Percentiles rank a stretch among this genome's conserved stretches.
These are phyloP conservation scores for Cremastinae sp. DNA, from an alignment of 2,888 invertebrate genomes.

Conservation along the genomic window DNA sequence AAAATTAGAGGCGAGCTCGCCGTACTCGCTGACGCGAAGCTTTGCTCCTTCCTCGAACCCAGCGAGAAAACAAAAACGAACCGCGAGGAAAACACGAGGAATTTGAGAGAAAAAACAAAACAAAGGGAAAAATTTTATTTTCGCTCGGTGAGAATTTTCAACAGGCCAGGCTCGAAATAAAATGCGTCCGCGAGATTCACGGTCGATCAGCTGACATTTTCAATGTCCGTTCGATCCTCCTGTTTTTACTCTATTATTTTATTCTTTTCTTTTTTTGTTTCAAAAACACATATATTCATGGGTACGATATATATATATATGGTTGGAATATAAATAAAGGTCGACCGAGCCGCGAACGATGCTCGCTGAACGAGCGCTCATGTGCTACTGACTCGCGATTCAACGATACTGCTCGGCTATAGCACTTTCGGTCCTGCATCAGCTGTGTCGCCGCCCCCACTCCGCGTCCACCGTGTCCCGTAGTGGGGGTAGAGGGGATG, in stretches of 20 bases:
- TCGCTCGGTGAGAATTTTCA: not conserved
- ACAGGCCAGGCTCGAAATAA: not conserved
- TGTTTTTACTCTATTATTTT: slow-evolving; percentile 6
- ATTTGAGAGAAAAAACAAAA: not conserved
- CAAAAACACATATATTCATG: slow-evolving; percentile 6
- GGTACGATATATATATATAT: slow-evolving; percentile 3
- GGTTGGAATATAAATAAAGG: slow-evolving; percentile 9
- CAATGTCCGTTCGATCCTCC: slow-evolving; percentile 63
- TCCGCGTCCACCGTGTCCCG: slow-evolving; percentile 53
- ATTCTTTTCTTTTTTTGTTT: not conserved
- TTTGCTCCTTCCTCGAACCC: too few relatives aligned
- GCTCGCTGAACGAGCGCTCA: slow-evolving; percentile 80
- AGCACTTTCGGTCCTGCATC: slow-evolving; percentile 79
- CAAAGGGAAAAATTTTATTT: not conserved
- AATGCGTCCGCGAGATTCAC: slow-evolving; percentile 64
- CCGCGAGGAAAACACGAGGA: too few relatives aligned
- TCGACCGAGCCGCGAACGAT: slow-evolving; percentile 68
- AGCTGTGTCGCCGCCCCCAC: slow-evolving; percentile 83
- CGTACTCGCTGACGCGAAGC: too few relatives aligned
- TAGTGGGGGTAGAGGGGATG: slow-evolving; percentile 5
- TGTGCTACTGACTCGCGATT: slow-evolving; percentile 78
- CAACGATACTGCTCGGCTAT: slow-evolving; percentile 82
- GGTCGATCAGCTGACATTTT: slow-evolving; percentile 73
- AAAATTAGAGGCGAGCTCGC: too few relatives aligned
- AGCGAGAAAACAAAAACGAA: too few relatives aligned